Base-by-base conservation (phyloP, 1,140 invertebrate genomes). In the Formica selysi region DNA sequence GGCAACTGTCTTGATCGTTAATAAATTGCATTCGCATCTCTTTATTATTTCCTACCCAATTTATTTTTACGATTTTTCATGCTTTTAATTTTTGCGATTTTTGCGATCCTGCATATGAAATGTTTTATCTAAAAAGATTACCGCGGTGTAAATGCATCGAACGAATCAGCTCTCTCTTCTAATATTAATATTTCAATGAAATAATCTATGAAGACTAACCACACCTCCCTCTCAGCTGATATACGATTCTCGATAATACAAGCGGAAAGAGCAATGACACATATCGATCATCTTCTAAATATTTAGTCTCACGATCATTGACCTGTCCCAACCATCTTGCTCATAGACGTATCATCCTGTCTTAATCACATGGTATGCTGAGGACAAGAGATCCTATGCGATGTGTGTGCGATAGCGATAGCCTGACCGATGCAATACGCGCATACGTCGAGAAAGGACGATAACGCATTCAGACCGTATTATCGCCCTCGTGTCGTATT, bases 251-350 rank as follows among this genome's bases (percentile, higher is more conserved):
- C 84, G 90, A 87, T 90, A 87, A 88, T 88, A 36, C 64, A 85
- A 89, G 88, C 88, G 85, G 74, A 81, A 73, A 51, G 76, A 89
- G 68, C 88, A 85, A 67, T 32, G 73, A 87, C 80, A 87, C 32
- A 4, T 32, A 32, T 87, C 87, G 44, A 91, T 87, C 90, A 85
- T 57, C 68, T 71, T 86, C 85, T 93, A 92, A 93, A 93, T 92
- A 93, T 93, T 92, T 93, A 90, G 87, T 87, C 90, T 90, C 83
- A 26, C 89, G 87, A 87, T 85, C 86, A 91, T 89, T 93, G 92
- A 93, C 91, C 92, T 71, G 67, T 71, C 87, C 79, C 85, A 92
- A 92, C 68, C 32, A 87, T 67, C 62, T 73, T 76, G 76, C 59
- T 89, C 89, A 70, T 36, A 70, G 74, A 51, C 57, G n/a, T 65